These are phyloP conservation scores for Coregonus sp. DNA, from an alignment of 2,797 vertebrate species.

Conservation along the genomic window DNA sequence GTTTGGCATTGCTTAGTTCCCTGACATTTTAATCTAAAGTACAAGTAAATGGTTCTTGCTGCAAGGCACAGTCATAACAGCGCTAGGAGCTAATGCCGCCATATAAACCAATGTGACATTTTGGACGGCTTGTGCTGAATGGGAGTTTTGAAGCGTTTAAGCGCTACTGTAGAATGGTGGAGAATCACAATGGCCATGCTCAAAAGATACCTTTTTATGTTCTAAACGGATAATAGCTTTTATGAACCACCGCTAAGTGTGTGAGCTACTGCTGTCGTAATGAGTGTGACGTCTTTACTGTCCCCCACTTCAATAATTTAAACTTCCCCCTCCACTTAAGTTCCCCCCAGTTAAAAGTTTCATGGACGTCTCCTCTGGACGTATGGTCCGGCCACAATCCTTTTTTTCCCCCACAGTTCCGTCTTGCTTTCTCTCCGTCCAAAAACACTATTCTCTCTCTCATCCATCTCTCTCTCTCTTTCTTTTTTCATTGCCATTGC, in stretches of 20 bases:
- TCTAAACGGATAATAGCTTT: conserved; percentile 2
- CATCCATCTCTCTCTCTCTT: conserved; percentile 17
- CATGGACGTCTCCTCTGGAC: background rate
- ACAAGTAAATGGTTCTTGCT: background rate
- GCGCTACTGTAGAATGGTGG: background rate
- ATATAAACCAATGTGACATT: background rate
- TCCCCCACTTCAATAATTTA: conserved; percentile 6
- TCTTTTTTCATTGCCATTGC: background rate
- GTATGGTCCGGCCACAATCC: background rate
- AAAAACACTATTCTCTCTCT: background rate
- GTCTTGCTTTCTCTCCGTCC: background rate
- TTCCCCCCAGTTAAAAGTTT: conserved; percentile 1
- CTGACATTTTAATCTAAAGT: background rate
- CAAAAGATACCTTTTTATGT: background rate
- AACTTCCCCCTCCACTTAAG: background rate
- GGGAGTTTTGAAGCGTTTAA: background rate
- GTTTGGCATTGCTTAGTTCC: background rate
- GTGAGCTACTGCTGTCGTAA: conserved; percentile 4
- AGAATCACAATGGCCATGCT: background rate
- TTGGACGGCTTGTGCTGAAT: background rate
- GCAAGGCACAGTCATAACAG: conserved; percentile 1
- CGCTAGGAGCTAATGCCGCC: background rate
- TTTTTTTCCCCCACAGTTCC: background rate
- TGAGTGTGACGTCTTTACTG: conserved; percentile 1
- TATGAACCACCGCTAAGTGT: background rate